These are phyloP conservation scores for Gerosis bhagava DNA, from an alignment of 2,888 invertebrate species.

Conservation along the genomic window DNA sequence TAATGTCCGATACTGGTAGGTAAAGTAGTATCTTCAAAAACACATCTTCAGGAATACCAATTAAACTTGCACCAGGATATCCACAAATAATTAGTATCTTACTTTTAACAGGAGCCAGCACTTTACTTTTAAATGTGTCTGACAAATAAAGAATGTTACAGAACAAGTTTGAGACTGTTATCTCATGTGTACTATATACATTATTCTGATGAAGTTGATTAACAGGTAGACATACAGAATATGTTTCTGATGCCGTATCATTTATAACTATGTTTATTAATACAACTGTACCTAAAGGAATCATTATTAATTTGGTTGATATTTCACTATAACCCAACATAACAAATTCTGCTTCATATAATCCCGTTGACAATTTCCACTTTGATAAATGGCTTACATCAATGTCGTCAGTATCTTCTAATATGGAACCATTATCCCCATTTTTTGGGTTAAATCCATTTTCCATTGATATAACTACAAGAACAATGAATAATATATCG, in stretches of 20 bases:
- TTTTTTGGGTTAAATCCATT: constrained; percentile 59
- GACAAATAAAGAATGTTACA: constrained; percentile 71
- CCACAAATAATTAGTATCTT: constrained; percentile 72
- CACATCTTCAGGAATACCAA: constrained; percentile 70
- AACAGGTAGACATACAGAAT: constrained; percentile 63
- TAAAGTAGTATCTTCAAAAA: constrained; percentile 53
- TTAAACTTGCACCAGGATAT: constrained; percentile 70
- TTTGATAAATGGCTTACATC: constrained; percentile 43
- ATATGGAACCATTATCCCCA: constrained; percentile 39
- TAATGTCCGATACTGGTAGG: constrained; percentile 49
- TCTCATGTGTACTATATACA: constrained; percentile 52
- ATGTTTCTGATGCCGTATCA: constrained; percentile 59
- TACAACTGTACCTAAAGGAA: constrained; percentile 56
- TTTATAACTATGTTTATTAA: constrained; percentile 59
- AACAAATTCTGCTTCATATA: constrained; percentile 53
- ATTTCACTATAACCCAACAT: constrained; percentile 52
- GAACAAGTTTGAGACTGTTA: constrained; percentile 61
- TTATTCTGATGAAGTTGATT: constrained; percentile 68
- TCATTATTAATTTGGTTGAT: constrained; percentile 57
- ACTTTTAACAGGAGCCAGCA: constrained; percentile 79
- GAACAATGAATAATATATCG: constrained; percentile 60
- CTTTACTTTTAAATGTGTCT: constrained; percentile 74
- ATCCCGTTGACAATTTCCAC: constrained; percentile 51
- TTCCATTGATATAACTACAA: constrained; percentile 62
- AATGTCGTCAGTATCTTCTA: constrained; percentile 40